These are phyloP conservation scores for Tetragnatha montana DNA, from an alignment of 2,888 invertebrate species.

Conservation along the genomic window DNA sequence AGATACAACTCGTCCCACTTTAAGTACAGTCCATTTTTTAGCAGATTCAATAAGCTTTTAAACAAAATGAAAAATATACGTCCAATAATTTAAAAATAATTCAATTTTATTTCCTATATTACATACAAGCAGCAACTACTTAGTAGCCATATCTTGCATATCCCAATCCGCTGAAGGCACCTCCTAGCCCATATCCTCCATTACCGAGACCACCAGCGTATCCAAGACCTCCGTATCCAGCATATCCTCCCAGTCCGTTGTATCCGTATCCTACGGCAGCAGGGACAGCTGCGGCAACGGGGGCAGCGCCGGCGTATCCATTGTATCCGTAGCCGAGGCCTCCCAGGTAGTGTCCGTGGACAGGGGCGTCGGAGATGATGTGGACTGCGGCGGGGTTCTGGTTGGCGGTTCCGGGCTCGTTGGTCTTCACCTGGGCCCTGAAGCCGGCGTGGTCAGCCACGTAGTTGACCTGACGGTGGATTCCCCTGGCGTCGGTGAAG, in stretches of 20 bases:
- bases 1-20: too few relatives aligned
- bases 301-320: not conserved
- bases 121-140: not conserved
- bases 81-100: not conserved
- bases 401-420: conserved; percentile 29
- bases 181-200: conserved; percentile 1
- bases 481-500: conserved; percentile 10
- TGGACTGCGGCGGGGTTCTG: conserved; percentile 18
- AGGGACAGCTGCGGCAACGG: not conserved
- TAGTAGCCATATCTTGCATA: conserved; percentile 9
- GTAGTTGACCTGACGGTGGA: conserved; percentile 20
- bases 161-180: not conserved
- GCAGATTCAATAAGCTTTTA: too few relatives aligned
- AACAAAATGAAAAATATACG: not conserved
- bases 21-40: too few relatives aligned
- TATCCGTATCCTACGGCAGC: conserved; percentile 11
- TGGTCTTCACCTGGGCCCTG: conserved; percentile 30
- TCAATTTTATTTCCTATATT: not conserved
- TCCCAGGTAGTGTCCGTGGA: not conserved
- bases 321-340: not conserved
- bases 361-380: conserved; percentile 3
- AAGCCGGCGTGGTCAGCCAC: conserved; percentile 16
- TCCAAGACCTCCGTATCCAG: not conserved
- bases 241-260: not conserved
- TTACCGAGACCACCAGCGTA: not conserved